Evolutionary conservation across 2,888 invertebrate genomes (phyloP), one percentile per base, ranked within the genome.

Genomic region (Folsomia candida): DNA sequence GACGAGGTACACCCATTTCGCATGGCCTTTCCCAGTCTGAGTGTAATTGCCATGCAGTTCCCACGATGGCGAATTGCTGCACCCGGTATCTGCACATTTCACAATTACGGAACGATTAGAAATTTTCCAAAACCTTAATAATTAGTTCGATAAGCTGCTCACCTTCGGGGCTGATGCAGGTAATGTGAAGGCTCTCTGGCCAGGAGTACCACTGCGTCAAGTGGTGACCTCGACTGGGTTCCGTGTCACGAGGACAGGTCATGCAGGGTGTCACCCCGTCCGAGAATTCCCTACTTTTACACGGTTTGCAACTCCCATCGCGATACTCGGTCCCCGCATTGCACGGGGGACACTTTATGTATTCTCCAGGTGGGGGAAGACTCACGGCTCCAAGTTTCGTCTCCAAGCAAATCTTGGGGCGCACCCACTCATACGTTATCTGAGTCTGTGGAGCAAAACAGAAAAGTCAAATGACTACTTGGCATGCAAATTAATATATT

Each of bases 361-460:
- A 76, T 65, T 81, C 71, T 1, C 82, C 81, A 14, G 82, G 78
- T 2, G 78, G 72, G 1, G 86, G 86, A 18, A 87, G 82, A 2
- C 80, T 74, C 1, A 82, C 83, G 0, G 86, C 82, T 0, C 81
- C 83, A 1, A 81, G 77, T 25, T 82, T 69, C 68, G 83, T 82
- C 20, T 84, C 84, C 26, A 84, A 81, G 80, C 88, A 88, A 65
- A 87, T 84, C 75, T 84, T 83, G 1, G 87, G 87, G 71, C 84
- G 81, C 26, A 87, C 83, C 86, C 87, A 87, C 68, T 84, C 81
- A 81, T 86, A 87, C 24, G 81, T 80, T 1, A 82, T 81, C 75
- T 82, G 81, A 0, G 86, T 86, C 83, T 85, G 81, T 14, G 71
- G 29, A 47, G 63, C 20, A 68, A 24, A 57, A 27, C 37, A 37